These are phyloP conservation scores for Myathropa florea DNA, from an alignment of 2,888 invertebrate species.

Conservation along the genomic window DNA sequence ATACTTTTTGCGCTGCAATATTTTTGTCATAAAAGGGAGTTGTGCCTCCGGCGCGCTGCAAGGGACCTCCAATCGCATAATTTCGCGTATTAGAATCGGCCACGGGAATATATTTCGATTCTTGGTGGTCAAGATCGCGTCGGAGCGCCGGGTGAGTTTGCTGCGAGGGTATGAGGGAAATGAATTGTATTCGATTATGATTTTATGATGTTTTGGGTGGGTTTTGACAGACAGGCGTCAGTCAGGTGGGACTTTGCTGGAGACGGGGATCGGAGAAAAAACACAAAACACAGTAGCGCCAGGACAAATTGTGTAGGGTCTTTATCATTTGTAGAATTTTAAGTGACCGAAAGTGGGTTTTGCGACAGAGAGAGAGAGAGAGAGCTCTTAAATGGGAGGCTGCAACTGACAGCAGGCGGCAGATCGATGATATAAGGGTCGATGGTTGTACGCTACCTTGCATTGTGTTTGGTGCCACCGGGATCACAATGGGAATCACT, in stretches of 20 bases:
- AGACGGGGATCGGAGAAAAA: not conserved
- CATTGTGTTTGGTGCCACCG: too few relatives aligned
- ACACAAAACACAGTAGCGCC: conserved; percentile 5
- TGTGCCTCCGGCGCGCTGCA: not conserved
- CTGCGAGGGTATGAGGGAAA: not conserved
- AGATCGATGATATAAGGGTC: too few relatives aligned
- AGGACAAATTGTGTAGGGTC: conserved; percentile 55
- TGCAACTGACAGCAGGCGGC: too few relatives aligned
- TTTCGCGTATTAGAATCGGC: conserved; percentile 59
- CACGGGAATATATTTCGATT: conserved; percentile 65
- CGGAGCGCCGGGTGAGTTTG: not conserved
- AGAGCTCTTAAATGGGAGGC: too few relatives aligned
- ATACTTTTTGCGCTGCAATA: conserved; percentile 61
- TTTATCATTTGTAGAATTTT: conserved; percentile 17
- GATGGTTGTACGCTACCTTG: too few relatives aligned
- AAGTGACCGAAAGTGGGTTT: not conserved
- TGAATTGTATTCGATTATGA: conserved; percentile 57
- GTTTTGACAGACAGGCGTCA: conserved; percentile 67
- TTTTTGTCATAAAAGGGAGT: conserved; percentile 37
- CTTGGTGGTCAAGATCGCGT: conserved; percentile 60
- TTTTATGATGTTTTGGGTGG: conserved; percentile 69
- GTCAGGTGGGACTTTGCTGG: conserved; percentile 29
- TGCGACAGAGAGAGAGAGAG: not conserved
- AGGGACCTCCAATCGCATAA: conserved; percentile 48
- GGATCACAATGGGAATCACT: too few relatives aligned